A percentile compares a stretch with the other conserved stretches of the same genome.
phyloP scores from a whole-genome alignment of 2,797 vertebrate genomes.

The Pseudotriccus pelzelni region DNA sequence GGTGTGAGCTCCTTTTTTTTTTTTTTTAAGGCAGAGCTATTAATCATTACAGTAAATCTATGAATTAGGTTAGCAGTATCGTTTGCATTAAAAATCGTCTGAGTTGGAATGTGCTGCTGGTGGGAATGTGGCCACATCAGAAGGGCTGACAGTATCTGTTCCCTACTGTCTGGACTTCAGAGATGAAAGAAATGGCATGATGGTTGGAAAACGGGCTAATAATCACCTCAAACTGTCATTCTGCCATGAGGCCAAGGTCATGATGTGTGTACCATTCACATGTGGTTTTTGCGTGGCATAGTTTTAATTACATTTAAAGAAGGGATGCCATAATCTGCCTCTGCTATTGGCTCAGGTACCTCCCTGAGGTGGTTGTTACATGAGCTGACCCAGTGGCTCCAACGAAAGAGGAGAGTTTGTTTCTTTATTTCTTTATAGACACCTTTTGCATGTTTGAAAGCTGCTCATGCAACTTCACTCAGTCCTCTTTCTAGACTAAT shows the following conservation, averaged over 20 bases:
- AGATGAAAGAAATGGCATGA: not conserved
- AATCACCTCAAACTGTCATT: not conserved
- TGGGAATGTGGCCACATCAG: not conserved
- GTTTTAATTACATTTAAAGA: not conserved
- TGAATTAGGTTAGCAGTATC: not conserved
- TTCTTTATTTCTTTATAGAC: not conserved
- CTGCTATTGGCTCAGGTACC: not conserved
- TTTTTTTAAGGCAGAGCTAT: not conserved
- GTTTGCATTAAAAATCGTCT: not conserved
- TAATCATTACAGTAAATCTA: not conserved
- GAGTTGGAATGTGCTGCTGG: not conserved
- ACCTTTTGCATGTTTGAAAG: not conserved
- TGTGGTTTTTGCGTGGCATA: not conserved
- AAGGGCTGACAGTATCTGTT: not conserved
- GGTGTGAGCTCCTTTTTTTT: not conserved
- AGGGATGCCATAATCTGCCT: not conserved
- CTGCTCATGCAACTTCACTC: not conserved
- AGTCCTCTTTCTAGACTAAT: not conserved
- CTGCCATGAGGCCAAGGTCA: not conserved
- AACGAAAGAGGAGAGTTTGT: not conserved
- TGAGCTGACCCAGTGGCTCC: not conserved
- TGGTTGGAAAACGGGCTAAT: not conserved
- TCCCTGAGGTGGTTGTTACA: accelerated
- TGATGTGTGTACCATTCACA: not conserved
- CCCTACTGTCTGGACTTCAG: not conserved